These are phyloP conservation scores for Crypturellus undulatus DNA, from an alignment of 2,113 vertebrate genomes.

Conservation along the genomic window DNA sequence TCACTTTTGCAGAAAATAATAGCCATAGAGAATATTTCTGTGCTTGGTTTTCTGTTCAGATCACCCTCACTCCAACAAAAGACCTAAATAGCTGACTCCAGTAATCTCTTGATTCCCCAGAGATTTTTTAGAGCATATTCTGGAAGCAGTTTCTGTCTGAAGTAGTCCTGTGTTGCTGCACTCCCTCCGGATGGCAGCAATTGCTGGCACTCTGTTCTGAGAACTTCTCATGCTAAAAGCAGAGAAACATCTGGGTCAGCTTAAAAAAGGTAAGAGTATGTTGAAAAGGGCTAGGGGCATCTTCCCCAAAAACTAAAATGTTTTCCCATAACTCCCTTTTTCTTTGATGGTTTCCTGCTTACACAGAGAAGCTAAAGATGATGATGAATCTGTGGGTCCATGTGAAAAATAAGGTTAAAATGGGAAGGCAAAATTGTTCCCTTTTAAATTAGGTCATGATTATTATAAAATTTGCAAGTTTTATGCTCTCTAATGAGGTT, in stretches of 20 bases:
- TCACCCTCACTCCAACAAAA: background rate
- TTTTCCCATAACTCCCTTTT: background rate
- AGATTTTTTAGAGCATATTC: rapidly evolving
- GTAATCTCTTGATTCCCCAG: background rate
- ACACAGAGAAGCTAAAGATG: background rate
- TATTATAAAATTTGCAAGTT: background rate
- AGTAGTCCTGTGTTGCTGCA: background rate
- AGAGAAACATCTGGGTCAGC: background rate
- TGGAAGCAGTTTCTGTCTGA: background rate
- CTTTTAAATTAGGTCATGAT: background rate
- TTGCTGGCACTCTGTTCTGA: background rate
- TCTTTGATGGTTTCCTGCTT: background rate
- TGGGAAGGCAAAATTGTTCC: background rate
- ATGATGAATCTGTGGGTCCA: background rate
- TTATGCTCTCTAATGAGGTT: background rate
- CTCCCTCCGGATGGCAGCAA: background rate
- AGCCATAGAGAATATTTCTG: background rate
- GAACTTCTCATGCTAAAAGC: background rate
- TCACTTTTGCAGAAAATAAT: background rate
- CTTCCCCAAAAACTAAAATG: background rate
- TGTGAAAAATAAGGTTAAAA: background rate
- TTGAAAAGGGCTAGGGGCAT: background rate
- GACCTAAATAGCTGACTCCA: background rate
- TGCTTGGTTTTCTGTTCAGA: background rate
- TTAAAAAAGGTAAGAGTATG: background rate